Conservation (phyloP, 2,888 invertebrate genomes). For the Dryococelus australis region DNA sequence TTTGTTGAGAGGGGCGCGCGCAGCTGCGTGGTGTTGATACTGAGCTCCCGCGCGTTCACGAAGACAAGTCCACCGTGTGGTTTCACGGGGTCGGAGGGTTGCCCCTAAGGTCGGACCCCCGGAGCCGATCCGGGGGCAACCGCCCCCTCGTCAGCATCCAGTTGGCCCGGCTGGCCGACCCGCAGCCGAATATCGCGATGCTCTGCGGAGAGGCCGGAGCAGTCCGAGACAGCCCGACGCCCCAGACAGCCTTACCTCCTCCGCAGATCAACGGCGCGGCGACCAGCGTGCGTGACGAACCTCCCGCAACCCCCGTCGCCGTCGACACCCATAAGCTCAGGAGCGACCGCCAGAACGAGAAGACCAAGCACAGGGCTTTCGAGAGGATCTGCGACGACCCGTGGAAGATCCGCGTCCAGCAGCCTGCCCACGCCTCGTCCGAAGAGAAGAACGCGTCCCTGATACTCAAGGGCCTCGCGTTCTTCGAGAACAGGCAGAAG, state of each 20-base stretch:
- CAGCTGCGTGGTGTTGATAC: too few species aligned
- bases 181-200: constrained; percentile 41
- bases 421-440: background rate
- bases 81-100: constrained; percentile 52
- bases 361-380: background rate
- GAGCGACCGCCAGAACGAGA: constrained; percentile 5
- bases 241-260: constrained; percentile 29
- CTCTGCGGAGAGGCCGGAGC: constrained; percentile 25
- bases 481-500: background rate
- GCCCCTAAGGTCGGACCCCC: constrained; percentile 49
- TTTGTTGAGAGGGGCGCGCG: background rate
- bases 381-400: constrained; percentile 11
- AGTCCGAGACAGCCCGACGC: constrained; percentile 30
- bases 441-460: background rate
- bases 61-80: constrained; percentile 49
- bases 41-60: too few species aligned
- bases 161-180: constrained; percentile 47
- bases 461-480: background rate
- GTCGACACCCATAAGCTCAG: background rate
- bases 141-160: constrained; percentile 39
- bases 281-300: constrained; percentile 21
- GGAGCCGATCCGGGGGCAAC: constrained; percentile 31
- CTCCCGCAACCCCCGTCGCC: constrained; percentile 19
- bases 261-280: constrained; percentile 30
- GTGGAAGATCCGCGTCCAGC: background rate